Base-by-base conservation (phyloP, 1,140 invertebrate species). In the Calycopis cecrops region DNA sequence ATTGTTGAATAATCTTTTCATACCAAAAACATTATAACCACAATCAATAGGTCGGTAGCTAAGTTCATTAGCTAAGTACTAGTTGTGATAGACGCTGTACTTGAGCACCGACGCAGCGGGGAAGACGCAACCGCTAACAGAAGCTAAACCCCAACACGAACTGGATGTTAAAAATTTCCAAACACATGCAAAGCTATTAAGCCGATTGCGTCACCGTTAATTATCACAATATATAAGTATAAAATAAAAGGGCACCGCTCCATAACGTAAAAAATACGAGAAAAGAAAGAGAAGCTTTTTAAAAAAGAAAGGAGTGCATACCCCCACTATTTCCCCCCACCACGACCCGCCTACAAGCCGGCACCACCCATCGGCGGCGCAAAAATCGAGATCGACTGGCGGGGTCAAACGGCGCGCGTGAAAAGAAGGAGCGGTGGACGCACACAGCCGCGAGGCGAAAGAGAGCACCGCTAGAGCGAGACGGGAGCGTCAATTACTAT, bases 291-390 rank as follows among this genome's bases (percentile, higher is more conserved):
- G 83, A 86, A 79, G 77, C 83, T 81, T 86, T 28, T 79, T 65
- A 82, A 86, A 85, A 85, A 85, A 85, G 81, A 82, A 85, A 85
- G 79, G 79, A 84, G 82, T 81, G 79, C 79, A 82, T 82, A 75
- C 77, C 74, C 82, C 79, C 75, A 73, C 77, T 67, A 68, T 60
- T 55, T 59, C 35, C 53, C 42, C 69, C 73, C 77, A 73, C 70
- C 67, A 67, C 69, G 21, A 28, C 58, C 35, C 53, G 38, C 69
- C 73, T 76, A 73, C 70, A 67, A 67, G 67, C 63, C 60, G 63
- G 73, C 67, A 71, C 71, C 73, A 73, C 73, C 81, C 70, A 79
- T 63, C 59, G 64, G 61, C 69, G 75, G 78, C 81, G 79, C 81
- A 85, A 85, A 85, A 85, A 85, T 85, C 79, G 80, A 81, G 80